These are phyloP conservation scores for Colostygia pectinataria DNA, from an alignment of 2,888 invertebrate species.

Conservation along the genomic window DNA sequence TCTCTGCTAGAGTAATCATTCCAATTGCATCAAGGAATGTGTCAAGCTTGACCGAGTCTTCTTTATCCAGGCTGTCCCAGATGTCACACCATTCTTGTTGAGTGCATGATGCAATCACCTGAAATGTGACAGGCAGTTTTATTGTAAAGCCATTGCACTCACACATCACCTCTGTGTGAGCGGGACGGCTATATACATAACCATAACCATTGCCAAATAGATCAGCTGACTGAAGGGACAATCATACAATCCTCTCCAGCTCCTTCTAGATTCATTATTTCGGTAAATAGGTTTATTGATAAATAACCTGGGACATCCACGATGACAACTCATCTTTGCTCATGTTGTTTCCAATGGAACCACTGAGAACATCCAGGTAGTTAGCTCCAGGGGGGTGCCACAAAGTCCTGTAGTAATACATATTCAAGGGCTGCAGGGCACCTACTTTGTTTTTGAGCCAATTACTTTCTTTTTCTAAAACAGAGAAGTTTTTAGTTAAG, in stretches of 20 bases:
- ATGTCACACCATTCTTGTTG: constrained; percentile 63
- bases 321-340: constrained; percentile 48
- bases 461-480: constrained; percentile 64
- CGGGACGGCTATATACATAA: too few species aligned
- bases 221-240: too few species aligned
- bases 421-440: constrained; percentile 62
- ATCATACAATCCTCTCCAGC: too few species aligned
- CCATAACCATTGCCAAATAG: too few species aligned
- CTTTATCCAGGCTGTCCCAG: constrained; percentile 56
- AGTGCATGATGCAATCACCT: constrained; percentile 61
- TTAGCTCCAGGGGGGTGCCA: constrained; percentile 59
- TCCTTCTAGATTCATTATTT: too few species aligned
- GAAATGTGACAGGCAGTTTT: too few species aligned
- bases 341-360: constrained; percentile 43
- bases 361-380: constrained; percentile 59
- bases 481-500: not conserved
- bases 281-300: constrained; percentile 28
- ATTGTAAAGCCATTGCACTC: too few species aligned
- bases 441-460: constrained; percentile 66
- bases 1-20: constrained; percentile 49
- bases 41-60: constrained; percentile 43
- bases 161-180: too few species aligned
- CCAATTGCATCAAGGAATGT: constrained; percentile 52
- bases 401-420: constrained; percentile 66
- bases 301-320: constrained; percentile 58